Conservation (phyloP, 2,797 vertebrate species). For the Chloroceryle amazona region DNA sequence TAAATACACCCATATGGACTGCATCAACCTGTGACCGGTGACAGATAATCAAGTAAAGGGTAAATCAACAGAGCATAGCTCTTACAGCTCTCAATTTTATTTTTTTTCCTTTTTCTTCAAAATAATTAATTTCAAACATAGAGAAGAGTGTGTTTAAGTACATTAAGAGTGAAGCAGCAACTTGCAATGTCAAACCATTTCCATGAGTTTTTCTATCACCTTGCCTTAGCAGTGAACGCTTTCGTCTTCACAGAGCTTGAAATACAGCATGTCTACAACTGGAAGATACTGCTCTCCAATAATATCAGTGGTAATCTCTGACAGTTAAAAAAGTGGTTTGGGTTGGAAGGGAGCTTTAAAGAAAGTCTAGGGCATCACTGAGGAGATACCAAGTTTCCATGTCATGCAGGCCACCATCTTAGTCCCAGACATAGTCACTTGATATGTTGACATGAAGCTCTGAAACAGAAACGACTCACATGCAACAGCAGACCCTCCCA, state of each 20-base stretch:
- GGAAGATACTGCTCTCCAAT: background rate
- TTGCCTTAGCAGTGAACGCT: background rate
- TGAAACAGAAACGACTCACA: slow-evolving; percentile 69
- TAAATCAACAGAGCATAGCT: background rate
- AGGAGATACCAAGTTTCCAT: slow-evolving; percentile 48
- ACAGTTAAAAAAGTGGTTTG: background rate
- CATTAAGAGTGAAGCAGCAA: background rate
- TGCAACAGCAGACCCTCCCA: background rate
- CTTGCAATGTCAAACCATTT: background rate
- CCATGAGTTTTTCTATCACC: background rate
- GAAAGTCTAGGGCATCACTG: background rate
- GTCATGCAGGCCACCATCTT: background rate
- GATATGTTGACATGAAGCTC: background rate
- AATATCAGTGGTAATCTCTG: background rate
- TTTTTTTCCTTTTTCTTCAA: background rate
- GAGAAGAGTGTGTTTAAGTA: background rate
- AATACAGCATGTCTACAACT: background rate
- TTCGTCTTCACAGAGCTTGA: background rate
- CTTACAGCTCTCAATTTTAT: background rate
- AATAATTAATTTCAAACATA: background rate
- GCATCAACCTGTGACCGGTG: background rate
- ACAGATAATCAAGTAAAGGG: background rate
- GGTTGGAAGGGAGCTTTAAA: background rate
- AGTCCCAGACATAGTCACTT: slow-evolving; percentile 26
- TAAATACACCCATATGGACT: background rate